Conservation (phyloP, 1,140 invertebrate species). For the Drosophila bocqueti region DNA sequence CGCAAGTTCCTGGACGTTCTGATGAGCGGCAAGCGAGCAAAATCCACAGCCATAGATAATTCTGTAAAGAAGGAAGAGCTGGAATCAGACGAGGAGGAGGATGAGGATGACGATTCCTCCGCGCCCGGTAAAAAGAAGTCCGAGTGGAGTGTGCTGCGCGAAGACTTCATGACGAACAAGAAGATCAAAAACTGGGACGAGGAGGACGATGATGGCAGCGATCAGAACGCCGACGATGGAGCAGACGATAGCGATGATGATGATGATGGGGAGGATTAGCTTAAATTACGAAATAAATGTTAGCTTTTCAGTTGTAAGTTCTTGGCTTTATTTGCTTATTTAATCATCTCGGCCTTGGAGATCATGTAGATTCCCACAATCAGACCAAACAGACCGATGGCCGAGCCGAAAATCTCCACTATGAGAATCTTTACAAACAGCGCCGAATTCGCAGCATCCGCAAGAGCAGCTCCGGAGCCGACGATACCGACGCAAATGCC, state of each 20-base stretch:
- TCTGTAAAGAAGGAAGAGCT: constrained; percentile 85
- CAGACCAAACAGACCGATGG: constrained; percentile 98
- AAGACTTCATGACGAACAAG: constrained; percentile 95
- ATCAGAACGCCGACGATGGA: constrained; percentile 22
- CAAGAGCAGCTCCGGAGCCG: constrained; percentile 96
- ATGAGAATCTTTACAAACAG: constrained; percentile 99
- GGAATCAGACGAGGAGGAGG: constrained; percentile 83
- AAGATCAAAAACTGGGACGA: constrained; percentile 97
- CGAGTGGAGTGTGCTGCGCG: constrained; percentile 88
- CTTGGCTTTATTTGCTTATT: constrained; percentile 1
- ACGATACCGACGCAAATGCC: constrained; percentile 98
- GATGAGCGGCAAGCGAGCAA: constrained; percentile 89
- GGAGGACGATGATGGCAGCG: constrained; percentile 85
- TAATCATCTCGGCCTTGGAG: constrained; percentile 87
- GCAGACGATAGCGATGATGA: constrained; percentile 39
- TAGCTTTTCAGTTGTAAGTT: constrained; percentile 10
- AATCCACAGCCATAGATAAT: constrained; percentile 87
- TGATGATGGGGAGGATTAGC: constrained; percentile 51
- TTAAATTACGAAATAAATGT: constrained; percentile 46
- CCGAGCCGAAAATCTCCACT: constrained; percentile 99
- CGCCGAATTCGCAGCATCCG: constrained; percentile 97
- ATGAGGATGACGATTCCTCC: constrained; percentile 28
- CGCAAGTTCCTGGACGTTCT: constrained; percentile 92
- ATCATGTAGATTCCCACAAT: constrained; percentile 98
- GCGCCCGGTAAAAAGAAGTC: constrained; percentile 67